Conservation (phyloP, 1,140 invertebrate genomes). For the Cotesia chilonis region DNA sequence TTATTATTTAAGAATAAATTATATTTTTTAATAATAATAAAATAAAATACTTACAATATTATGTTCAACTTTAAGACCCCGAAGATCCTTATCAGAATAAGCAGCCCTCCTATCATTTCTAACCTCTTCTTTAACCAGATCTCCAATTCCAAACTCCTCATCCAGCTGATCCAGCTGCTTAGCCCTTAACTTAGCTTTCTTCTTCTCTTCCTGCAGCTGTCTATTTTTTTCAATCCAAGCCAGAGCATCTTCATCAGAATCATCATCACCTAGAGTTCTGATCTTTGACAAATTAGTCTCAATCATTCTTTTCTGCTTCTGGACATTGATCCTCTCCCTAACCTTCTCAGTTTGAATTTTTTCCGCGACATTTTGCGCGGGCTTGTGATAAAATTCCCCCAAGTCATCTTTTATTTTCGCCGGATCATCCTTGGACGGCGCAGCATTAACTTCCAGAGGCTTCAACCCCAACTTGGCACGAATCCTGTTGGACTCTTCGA, state of each 20-base stretch:
- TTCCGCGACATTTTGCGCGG: slow-evolving; percentile 82
- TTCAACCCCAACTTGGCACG: slow-evolving; percentile 93
- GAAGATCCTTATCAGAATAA: slow-evolving; percentile 77
- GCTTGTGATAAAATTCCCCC: slow-evolving; percentile 93
- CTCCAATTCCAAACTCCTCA: slow-evolving; percentile 90
- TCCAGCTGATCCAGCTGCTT: slow-evolving; percentile 95
- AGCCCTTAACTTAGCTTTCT: slow-evolving; percentile 87
- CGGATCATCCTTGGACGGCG: slow-evolving; percentile 61
- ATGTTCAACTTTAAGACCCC: slow-evolving; percentile 90
- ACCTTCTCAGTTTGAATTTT: slow-evolving; percentile 84
- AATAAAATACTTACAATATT: slow-evolving; percentile 68
- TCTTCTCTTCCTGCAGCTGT: slow-evolving; percentile 80
- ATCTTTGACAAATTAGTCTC: slow-evolving; percentile 69
- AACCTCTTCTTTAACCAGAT: slow-evolving; percentile 83
- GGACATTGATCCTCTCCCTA: slow-evolving; percentile 78
- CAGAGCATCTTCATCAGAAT: slow-evolving; percentile 76
- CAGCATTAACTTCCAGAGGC: slow-evolving; percentile 79
- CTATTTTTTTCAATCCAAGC: slow-evolving; percentile 87
- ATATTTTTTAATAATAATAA: slow-evolving; percentile 15
- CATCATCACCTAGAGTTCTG: slow-evolving; percentile 78
- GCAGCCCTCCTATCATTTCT: slow-evolving; percentile 69
- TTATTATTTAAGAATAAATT: slow-evolving; percentile 1
- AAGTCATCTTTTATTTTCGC: slow-evolving; percentile 78
- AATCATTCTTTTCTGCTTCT: slow-evolving; percentile 83
- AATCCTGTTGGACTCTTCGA: slow-evolving; percentile 92